Conservation (phyloP, 2,797 vertebrate species). For the Acipenser transmontanus region DNA sequence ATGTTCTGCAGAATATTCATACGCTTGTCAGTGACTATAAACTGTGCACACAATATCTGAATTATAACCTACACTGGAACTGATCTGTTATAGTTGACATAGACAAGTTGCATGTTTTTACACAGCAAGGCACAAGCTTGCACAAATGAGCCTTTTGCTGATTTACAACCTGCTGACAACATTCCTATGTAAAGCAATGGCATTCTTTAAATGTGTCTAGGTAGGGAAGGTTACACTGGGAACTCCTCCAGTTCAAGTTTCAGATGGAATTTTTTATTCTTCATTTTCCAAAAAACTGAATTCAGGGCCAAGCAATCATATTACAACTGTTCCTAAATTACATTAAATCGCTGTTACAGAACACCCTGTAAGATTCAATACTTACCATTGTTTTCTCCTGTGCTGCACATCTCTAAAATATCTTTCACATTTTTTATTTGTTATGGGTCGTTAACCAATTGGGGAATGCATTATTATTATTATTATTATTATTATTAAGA, state of each 20-base stretch:
- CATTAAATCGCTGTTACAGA: too few species aligned
- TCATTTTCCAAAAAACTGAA: too few species aligned
- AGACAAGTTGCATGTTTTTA: conserved; percentile 45
- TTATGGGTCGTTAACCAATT: too few species aligned
- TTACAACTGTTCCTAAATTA: too few species aligned
- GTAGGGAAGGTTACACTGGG: background rate
- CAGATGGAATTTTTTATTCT: too few species aligned
- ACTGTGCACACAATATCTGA: conserved; percentile 35
- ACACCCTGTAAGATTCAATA: too few species aligned
- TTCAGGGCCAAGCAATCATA: too few species aligned
- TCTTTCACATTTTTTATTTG: too few species aligned
- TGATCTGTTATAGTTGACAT: conserved; percentile 51
- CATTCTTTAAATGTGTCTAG: conserved; percentile 28
- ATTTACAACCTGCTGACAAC: conserved; percentile 41
- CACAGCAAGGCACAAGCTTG: conserved; percentile 30
- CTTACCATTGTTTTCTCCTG: too few species aligned
- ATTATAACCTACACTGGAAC: conserved; percentile 46
- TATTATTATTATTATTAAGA: too few species aligned
- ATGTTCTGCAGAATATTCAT: conserved; percentile 29
- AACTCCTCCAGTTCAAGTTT: background rate
- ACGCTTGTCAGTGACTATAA: conserved; percentile 44
- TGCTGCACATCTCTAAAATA: too few species aligned
- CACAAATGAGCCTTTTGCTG: conserved; percentile 32
- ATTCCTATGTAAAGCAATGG: conserved; percentile 26
- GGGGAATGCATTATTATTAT: too few species aligned